Base-by-base conservation (phyloP, 2,113 vertebrate species). In the Heterotis niloticus region DNA sequence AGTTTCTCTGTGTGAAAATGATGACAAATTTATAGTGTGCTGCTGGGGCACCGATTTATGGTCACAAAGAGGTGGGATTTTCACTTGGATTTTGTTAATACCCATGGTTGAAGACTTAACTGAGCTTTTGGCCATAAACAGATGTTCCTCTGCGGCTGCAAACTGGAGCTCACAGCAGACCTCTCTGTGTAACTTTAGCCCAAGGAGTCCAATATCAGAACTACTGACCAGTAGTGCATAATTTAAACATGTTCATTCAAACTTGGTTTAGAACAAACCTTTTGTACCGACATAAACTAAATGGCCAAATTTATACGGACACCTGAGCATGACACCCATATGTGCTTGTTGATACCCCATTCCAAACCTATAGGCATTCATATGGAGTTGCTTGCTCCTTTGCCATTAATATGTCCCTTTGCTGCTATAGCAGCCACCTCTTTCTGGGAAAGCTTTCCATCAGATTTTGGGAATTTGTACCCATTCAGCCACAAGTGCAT, bases 191-290 rank as follows among this genome's bases (percentile, higher is more conserved):
- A 24, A 34, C 13, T 56, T 71, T 59, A 70, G 56, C 56, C 70
- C 77, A 44, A 71, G 60, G 12, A 56, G 66, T 56, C 68, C 20
- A 78, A 68, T 54, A 78, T 65, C 65, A 56, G 24, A 78, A 44
- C 65, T 64, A 26, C 76, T 54, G 26, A 78, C 76, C 66, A 68
- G 51, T 67, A 78, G 24, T 59, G 28, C 76, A 52, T 57, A 29
- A 64, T 26, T 59, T 26, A 57, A 52, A 54, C 56, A 18, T 12
- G 11, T 52, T 65, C 10, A 24, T 16, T 65, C 67, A 65, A 51
- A 52, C 7, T 78, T 54, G 65, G 54, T 78, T 78, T 78, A 56
- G 65, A 77, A 77, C 64, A 67, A 77, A 60, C 64, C 20, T 65
- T 69, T 54, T 4, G n/a, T 23, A 74, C 76, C 29, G 64, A 44